Base-by-base conservation (phyloP, 2,113 vertebrate species). In the Oryzias woworae region DNA sequence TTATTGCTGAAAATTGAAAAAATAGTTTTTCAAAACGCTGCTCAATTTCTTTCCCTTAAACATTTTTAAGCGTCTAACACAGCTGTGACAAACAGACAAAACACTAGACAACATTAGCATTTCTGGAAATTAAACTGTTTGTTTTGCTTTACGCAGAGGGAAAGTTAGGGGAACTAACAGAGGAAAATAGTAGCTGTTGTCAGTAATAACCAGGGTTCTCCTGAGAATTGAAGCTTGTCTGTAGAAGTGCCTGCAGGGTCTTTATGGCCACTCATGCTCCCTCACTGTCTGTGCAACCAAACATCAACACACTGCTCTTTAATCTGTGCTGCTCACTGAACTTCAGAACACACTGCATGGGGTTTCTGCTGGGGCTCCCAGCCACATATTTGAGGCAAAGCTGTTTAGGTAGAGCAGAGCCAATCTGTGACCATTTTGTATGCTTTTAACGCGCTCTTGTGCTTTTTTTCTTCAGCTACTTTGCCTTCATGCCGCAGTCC, bases 21-120 rank as follows among this genome's bases (percentile, higher is more conserved):
- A 81, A 84, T 85, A 84, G 23, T 55, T 56, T 80, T 73, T 43
- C 52, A 70, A 67, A 76, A 87, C 93, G 87, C 89, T 91, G 84
- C 85, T 70, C 7, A 8, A 36, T 36, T 36, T 36, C 12, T 36
- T 36, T 12, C 36, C 10, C 36, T 36, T 36, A 36, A 36, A 36
- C 10, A 36, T 8, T 36, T 36, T 36, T 10, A 20, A 48, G n/a
- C 45, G 5, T 47, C 26, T 4, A 51, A 44, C 53, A 49, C 20
- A 48, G 47, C 43, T 15, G 46, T 43, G 52, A 43, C 0, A 13
- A 12, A 2, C 16, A n/a, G 43, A 49, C 0, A 20, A 45, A 22
- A 53, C 24, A 12, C 48, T 31, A 2, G 14, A 20, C 14, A 49
- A 16, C 1, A 43, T 53, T 28, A 36, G 36, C 17, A 4, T 52